These are phyloP conservation scores for Sibirionetta formosa DNA, from an alignment of 2,797 vertebrate genomes.

Conservation along the genomic window DNA sequence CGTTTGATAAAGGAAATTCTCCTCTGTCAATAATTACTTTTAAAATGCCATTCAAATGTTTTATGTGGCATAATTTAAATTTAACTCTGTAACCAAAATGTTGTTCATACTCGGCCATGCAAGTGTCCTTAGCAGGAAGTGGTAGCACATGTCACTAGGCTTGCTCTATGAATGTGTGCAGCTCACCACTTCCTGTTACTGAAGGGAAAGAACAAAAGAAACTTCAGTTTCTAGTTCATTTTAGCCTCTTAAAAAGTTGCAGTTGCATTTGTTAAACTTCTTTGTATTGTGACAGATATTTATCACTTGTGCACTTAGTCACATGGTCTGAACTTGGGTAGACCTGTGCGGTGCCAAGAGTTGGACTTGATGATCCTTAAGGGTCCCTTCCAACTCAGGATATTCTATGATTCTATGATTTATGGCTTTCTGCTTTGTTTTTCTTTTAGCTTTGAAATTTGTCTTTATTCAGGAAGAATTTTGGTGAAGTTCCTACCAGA, in stretches of 20 bases:
- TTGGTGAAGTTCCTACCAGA: background rate
- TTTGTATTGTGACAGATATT: background rate
- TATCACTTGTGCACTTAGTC: too few relatives aligned
- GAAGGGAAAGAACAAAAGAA: slow-evolving; percentile 57
- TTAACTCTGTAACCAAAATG: background rate
- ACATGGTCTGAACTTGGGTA: too few relatives aligned
- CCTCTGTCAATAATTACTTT: background rate
- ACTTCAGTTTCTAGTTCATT: background rate
- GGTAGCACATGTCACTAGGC: slow-evolving; percentile 33
- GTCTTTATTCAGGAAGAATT: background rate
- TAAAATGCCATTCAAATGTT: background rate
- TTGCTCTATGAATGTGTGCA: background rate
- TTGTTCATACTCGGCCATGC: background rate
- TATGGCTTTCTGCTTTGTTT: background rate
- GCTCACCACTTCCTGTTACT: slow-evolving; percentile 71
- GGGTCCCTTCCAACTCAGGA: too few relatives aligned
- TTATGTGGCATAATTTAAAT: accelerated
- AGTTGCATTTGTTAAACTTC: background rate
- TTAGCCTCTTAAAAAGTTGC: background rate
- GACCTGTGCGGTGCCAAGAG: too few relatives aligned
- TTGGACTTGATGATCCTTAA: too few relatives aligned
- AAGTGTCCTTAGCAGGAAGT: slow-evolving; percentile 59
- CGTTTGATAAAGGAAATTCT: background rate
- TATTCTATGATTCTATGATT: too few relatives aligned
- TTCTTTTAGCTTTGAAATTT: background rate